Base-by-base conservation (phyloP, 2,113 vertebrate genomes). In the Percopsis transmontana region DNA sequence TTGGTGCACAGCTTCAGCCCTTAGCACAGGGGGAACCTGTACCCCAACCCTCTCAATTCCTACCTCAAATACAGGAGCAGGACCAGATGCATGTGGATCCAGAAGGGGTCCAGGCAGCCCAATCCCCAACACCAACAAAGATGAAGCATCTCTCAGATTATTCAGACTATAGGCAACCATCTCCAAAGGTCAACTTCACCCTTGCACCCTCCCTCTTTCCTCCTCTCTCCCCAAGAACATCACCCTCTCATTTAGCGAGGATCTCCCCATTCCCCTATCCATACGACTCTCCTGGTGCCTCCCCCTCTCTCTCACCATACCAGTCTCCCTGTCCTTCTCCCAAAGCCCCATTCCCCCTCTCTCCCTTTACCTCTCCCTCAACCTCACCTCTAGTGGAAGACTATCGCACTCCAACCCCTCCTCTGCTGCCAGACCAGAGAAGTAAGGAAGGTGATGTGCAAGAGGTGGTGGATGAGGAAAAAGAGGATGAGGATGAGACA, bases 151-250 rank as follows among this genome's bases (percentile, higher is more conserved):
- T 76, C 15, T 18, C 57, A 20, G 65, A 53, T 0, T 78, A 84
- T 2, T 64, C 72, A 1, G 83, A 89, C 47, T 86, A 88, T 71
- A 73, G 73, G 77, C 70, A 82, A 55, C 86, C 83, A 5, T 53
- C 70, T n/a, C 15, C 72, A 15, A 5, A 20, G 24, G 55, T 69
- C 44, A 79, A 5, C 47, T 4, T n/a, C 33, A 56, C 70, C 13
- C 45, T 24, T 1, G 15, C 23, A 58, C 68, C 64, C 1, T 76
- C 66, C 2, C 66, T 72, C 2, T 53, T 24, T 5, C 71, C 76
- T 19, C 76, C 62, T 14, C 12, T 11, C 65, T 59, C 58, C 40
- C 56, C 68, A 12, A 66, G 19, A 8, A 61, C 78, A 0, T 87
- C 58, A 5, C 82, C 82, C 23, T 67, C 70, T 53, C 4, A 27